phyloP scores from a whole-genome alignment of 2,113 vertebrate genomes.

The Paradisaea rubra region DNA sequence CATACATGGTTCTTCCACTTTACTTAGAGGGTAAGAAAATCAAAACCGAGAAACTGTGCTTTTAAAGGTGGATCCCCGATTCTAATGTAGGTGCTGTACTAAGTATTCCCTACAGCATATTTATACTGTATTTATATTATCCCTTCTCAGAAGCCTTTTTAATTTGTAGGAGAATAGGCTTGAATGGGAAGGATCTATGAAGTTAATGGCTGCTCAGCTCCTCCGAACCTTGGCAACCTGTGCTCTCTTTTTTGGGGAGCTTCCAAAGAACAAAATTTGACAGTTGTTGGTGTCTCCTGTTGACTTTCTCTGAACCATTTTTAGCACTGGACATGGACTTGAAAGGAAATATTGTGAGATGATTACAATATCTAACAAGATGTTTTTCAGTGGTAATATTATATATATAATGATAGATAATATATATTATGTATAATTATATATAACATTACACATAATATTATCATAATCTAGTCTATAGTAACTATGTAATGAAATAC shows the following conservation, averaged over 20 bases:
- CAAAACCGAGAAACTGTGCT: not conserved
- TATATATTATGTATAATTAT: not conserved
- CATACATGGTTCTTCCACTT: not conserved
- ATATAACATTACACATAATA: not conserved
- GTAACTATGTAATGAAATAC: not conserved
- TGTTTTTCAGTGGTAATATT: not conserved
- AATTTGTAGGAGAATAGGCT: not conserved
- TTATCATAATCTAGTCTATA: not conserved
- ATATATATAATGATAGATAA: not conserved
- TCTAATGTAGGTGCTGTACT: not conserved
- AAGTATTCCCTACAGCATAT: not conserved
- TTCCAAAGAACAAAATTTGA: not conserved
- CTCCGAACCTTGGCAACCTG: not conserved
- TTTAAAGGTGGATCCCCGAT: not conserved
- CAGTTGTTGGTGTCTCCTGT: not conserved
- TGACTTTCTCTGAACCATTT: not conserved
- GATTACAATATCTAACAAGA: not conserved
- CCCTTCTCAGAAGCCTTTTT: not conserved
- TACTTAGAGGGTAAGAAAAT: not conserved
- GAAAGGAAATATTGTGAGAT: slow-evolving; percentile 42
- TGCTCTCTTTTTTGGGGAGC: not conserved
- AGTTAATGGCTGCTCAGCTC: not conserved
- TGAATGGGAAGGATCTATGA: not conserved
- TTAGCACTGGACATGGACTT: not conserved
- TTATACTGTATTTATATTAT: not conserved